Percentiles rank a stretch among this genome's conserved stretches.
Evolutionary conservation across 2,797 vertebrate genomes (phyloP).

Genomic region (Sphaeramia orbicularis): DNA sequence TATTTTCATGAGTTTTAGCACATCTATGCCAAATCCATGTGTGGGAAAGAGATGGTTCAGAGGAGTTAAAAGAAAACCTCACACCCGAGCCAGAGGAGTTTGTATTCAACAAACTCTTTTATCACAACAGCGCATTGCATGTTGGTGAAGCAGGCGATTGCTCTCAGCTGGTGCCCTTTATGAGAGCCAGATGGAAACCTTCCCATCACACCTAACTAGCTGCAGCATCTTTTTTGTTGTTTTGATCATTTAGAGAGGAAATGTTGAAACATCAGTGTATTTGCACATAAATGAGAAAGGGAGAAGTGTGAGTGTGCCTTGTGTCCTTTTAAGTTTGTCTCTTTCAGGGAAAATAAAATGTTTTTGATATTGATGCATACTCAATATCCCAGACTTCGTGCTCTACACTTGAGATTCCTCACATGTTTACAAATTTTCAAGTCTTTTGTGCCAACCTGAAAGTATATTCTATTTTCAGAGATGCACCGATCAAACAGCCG

Average conservation of each 20-base stretch:
- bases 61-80: constrained; percentile 22
- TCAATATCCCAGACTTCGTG: constrained; percentile 9
- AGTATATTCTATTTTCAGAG: background rate
- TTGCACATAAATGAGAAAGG: constrained; percentile 67
- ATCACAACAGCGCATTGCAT: constrained; percentile 65
- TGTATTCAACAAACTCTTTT: constrained; percentile 47
- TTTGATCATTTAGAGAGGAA: constrained; percentile 47
- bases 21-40: constrained; percentile 2
- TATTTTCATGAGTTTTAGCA: constrained; percentile 10
- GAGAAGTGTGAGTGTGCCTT: constrained; percentile 13
- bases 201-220: constrained; percentile 50
- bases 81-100: constrained; percentile 20
- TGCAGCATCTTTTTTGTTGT: constrained; percentile 20
- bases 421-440: constrained; percentile 6
- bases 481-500: no score
- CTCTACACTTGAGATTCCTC: constrained; percentile 7
- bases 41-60: constrained; percentile 11
- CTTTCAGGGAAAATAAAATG: constrained; percentile 19
- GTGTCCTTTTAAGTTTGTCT: constrained; percentile 25
- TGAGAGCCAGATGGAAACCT: constrained; percentile 59
- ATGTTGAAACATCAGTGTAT: constrained; percentile 53
- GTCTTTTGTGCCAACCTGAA: constrained; percentile 11
- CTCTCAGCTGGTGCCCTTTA: constrained; percentile 55
- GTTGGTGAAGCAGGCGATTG: constrained; percentile 44
- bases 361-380: constrained; percentile 25